A percentile compares a stretch with the other conserved stretches of the same genome.
Evolutionary conservation across 2,888 invertebrate genomes (phyloP).

Genomic region (Meteorus cinctellus): DNA sequence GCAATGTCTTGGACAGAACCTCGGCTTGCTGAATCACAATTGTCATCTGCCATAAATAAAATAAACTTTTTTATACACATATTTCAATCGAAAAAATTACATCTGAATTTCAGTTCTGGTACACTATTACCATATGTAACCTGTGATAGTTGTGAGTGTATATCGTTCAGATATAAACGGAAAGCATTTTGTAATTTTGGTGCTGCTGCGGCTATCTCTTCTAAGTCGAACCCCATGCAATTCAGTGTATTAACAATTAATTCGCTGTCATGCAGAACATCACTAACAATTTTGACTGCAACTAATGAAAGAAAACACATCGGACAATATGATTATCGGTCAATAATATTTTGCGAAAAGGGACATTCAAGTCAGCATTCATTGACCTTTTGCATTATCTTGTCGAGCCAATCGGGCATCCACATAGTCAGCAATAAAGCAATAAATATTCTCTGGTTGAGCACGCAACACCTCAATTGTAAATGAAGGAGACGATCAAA

Average conservation of each 20-base stretch:
- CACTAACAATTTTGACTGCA: conserved; percentile 64
- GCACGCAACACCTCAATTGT: conserved; percentile 78
- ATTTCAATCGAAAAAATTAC: too few species aligned
- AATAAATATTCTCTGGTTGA: conserved; percentile 79
- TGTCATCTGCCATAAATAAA: background rate
- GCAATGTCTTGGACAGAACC: background rate
- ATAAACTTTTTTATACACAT: background rate
- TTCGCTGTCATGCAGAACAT: conserved; percentile 63
- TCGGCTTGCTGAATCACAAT: background rate
- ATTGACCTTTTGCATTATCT: conserved; percentile 75
- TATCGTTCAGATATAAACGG: conserved; percentile 58
- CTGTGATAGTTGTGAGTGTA: conserved; percentile 38
- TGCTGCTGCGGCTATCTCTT: conserved; percentile 63
- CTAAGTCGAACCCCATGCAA: conserved; percentile 60
- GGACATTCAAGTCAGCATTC: background rate
- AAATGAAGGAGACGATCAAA: conserved; percentile 12
- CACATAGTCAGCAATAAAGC: conserved; percentile 82
- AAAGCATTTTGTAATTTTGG: conserved; percentile 63
- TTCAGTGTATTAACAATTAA: conserved; percentile 62
- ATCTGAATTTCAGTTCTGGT: background rate
- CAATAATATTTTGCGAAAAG: conserved; percentile 7
- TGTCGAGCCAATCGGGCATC: conserved; percentile 80
- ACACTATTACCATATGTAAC: background rate
- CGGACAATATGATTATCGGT: background rate
- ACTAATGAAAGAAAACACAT: conserved; percentile 53